A percentile compares a stretch with the other conserved stretches of the same genome.
Evolutionary conservation across 1,140 invertebrate genomes (phyloP).

Genomic region (Heliconius eleuchia): DNA sequence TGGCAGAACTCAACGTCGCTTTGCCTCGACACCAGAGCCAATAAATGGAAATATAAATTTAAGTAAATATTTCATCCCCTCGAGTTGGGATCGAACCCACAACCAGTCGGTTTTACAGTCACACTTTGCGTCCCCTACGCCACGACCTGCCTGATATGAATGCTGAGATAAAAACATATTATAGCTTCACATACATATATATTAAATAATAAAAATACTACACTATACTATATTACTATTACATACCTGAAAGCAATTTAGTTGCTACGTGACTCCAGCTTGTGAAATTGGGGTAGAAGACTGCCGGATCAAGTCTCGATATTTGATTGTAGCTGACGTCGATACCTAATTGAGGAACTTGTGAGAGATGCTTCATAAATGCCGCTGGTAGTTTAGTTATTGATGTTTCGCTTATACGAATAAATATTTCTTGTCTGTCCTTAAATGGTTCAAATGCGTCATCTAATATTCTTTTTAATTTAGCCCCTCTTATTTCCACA

Average conservation of each 20-base stretch:
- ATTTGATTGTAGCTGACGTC: conserved; percentile 92
- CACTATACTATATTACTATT: conserved; percentile 1
- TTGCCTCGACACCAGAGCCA: too few species aligned
- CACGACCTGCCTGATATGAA: too few species aligned
- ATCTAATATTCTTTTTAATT: conserved; percentile 85
- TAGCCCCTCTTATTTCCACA: conserved; percentile 88
- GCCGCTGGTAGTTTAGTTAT: conserved; percentile 89
- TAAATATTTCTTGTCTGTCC: conserved; percentile 85
- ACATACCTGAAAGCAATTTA: conserved; percentile 88
- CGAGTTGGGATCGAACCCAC: too few species aligned
- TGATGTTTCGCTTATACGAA: conserved; percentile 88
- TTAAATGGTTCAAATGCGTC: conserved; percentile 87
- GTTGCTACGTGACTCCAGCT: conserved; percentile 93
- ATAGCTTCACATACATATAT: too few species aligned
- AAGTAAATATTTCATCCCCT: too few species aligned
- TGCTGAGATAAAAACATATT: too few species aligned
- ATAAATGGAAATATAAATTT: too few species aligned
- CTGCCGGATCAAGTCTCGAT: conserved; percentile 88
- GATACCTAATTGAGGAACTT: conserved; percentile 89
- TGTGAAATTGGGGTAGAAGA: conserved; percentile 91
- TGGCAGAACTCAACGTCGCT: too few species aligned
- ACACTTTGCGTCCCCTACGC: too few species aligned
- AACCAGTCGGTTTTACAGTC: too few species aligned
- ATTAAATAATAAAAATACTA: too few species aligned
- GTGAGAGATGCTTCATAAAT: conserved; percentile 88